Evolutionary conservation across 2,797 vertebrate genomes (phyloP).

Genomic region (Mus caroli): DNA sequence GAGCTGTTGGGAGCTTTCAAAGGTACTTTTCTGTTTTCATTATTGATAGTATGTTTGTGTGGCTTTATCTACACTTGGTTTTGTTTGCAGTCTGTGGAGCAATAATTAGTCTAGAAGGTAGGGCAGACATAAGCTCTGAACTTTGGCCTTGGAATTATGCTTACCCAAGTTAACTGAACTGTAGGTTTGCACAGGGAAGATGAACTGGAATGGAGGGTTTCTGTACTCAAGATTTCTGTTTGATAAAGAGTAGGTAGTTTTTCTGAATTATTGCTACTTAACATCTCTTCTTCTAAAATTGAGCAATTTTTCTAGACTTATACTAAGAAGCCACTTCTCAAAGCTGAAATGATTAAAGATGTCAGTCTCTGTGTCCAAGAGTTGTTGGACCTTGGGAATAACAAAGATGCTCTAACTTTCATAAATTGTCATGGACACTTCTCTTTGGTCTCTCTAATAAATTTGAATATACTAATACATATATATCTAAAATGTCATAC

Average conservation of each 20-base stretch:
- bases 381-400: conserved; percentile 10
- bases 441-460: conserved; percentile 50
- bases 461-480: not conserved
- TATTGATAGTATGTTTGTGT: conserved; percentile 32
- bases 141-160: conserved; percentile 30
- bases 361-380: not conserved
- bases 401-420: not conserved
- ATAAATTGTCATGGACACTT: conserved; percentile 2
- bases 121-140: not conserved
- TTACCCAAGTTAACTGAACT: conserved; percentile 55
- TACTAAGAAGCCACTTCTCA: conserved; percentile 16
- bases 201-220: conserved; percentile 28
- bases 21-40: conserved; percentile 60
- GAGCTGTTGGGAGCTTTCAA: not conserved
- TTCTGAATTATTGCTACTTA: not conserved
- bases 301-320: conserved; percentile 41
- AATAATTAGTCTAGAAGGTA: conserved; percentile 18
- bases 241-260: not conserved
- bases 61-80: conserved; percentile 4
- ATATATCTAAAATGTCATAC: conserved; percentile 23
- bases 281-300: conserved; percentile 39
- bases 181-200: conserved; percentile 26
- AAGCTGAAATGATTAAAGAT: conserved; percentile 51
- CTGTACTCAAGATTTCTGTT: conserved; percentile 57
- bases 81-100: conserved; percentile 63